phyloP scores from a whole-genome alignment of 2,888 invertebrate species.

The Mayetiola destructor region DNA sequence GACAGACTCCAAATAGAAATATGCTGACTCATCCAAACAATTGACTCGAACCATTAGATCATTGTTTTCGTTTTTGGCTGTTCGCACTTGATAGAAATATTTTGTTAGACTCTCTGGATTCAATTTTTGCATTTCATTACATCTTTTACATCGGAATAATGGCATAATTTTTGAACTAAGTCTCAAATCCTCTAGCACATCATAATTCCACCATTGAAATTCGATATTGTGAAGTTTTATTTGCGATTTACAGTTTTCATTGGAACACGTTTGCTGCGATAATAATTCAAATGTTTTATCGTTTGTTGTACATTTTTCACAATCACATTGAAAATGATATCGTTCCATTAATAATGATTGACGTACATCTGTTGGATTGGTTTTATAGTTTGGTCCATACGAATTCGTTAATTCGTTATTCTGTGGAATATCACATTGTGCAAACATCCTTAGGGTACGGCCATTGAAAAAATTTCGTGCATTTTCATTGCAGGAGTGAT shows the following conservation, averaged over 20 bases:
- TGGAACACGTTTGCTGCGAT: neutral
- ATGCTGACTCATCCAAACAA: too few species aligned
- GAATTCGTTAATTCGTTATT: conserved; percentile 71
- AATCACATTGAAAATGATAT: conserved; percentile 68
- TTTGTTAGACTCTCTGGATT: neutral
- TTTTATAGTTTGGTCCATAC: conserved; percentile 64
- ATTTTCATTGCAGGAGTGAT: conserved; percentile 81
- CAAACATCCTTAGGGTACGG: conserved; percentile 51
- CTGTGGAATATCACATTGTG: conserved; percentile 44
- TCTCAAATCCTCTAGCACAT: neutral
- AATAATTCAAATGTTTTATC: conserved; percentile 11
- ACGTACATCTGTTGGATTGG: conserved; percentile 45
- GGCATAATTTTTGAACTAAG: neutral
- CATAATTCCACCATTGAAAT: conserved; percentile 1
- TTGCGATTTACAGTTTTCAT: neutral
- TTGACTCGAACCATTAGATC: too few species aligned
- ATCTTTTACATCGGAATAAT: neutral
- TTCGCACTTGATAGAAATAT: too few species aligned
- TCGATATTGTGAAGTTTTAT: neutral
- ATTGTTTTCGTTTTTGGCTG: too few species aligned
- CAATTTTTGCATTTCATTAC: neutral
- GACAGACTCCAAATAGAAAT: too few species aligned
- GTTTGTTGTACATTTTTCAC: conserved; percentile 45
- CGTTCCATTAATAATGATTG: conserved; percentile 47
- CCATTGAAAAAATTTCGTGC: conserved; percentile 60